A percentile compares a stretch with the other conserved stretches of the same genome.
Conservation (phyloP, 2,113 vertebrate genomes). For the Oreotragus oreotragus region DNA sequence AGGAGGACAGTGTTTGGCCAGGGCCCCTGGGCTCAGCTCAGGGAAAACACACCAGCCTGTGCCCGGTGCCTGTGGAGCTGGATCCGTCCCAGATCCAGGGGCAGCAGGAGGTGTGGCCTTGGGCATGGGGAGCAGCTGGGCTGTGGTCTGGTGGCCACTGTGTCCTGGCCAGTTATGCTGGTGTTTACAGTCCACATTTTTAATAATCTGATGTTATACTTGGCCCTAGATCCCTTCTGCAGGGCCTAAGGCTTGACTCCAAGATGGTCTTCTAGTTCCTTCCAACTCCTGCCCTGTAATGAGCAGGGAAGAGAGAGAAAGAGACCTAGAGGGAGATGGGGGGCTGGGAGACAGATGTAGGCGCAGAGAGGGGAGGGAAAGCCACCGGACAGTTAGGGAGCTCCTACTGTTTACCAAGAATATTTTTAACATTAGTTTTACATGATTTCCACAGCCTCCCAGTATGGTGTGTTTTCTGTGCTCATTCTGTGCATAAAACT, state of each 20-base stretch:
- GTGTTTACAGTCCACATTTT: slow-evolving; percentile 82
- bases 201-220: slow-evolving; percentile 84
- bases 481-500: not conserved
- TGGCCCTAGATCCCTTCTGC: slow-evolving; percentile 76
- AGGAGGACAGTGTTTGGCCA: not conserved
- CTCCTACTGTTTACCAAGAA: not conserved
- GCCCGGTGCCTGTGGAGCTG: not conserved
- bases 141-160: slow-evolving; percentile 81
- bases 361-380: not conserved
- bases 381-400: not conserved
- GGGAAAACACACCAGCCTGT: slow-evolving; percentile 34
- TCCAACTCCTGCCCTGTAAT: slow-evolving; percentile 43
- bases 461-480: not conserved
- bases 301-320: not conserved
- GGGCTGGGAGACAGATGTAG: not conserved
- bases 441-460: not conserved
- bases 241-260: slow-evolving; percentile 52
- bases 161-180: slow-evolving; percentile 74
- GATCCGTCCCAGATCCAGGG: not conserved
- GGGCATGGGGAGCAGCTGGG: slow-evolving; percentile 25
- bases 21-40: not conserved
- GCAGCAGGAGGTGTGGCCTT: slow-evolving; percentile 41
- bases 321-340: not conserved
- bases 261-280: slow-evolving; percentile 70
- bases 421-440: not conserved